These are phyloP conservation scores for Heliocidaris erythrogramma DNA, from an alignment of 35 echinoderm and acorn worm species.

Conservation along the genomic window DNA sequence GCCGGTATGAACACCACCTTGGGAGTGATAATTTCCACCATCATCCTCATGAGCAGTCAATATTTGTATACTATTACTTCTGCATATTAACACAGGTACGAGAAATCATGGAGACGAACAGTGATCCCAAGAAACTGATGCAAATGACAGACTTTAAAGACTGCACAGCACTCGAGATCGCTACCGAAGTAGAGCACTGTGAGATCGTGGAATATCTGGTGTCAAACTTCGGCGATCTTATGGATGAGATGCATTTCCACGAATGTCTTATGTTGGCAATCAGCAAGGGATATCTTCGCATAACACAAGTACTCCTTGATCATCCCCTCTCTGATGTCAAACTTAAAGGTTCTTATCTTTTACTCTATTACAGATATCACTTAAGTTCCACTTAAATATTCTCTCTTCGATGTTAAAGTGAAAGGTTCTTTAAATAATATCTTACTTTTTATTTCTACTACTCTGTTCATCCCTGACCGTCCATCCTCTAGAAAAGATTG, in stretches of 20 bases:
- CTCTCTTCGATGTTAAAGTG: no score
- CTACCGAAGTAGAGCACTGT: conserved; percentile 91
- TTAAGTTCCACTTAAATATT: no score
- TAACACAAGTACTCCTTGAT: conserved; percentile 67
- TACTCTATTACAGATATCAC: no score
- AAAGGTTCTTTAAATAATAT: no score
- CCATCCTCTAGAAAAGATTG: no score
- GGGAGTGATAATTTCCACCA: no score
- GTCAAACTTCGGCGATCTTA: conserved; percentile 20
- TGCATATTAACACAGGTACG: not conserved
- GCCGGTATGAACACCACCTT: no score
- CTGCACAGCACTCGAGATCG: conserved; percentile 78
- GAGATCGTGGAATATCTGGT: conserved; percentile 93
- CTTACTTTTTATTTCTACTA: no score
- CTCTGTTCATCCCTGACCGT: no score
- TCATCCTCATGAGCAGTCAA: no score
- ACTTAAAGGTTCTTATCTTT: conserved; percentile 65
- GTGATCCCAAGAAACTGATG: conserved; percentile 36
- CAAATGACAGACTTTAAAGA: conserved; percentile 83
- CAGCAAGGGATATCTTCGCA: conserved; percentile 87
- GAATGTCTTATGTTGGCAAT: conserved; percentile 89
- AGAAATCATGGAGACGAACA: not conserved
- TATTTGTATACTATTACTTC: no score
- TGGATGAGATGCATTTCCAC: conserved; percentile 54
- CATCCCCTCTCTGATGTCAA: conserved; percentile 67